Conservation (phyloP, 1,140 invertebrate genomes). For the Polypedilum vanderplanki region DNA sequence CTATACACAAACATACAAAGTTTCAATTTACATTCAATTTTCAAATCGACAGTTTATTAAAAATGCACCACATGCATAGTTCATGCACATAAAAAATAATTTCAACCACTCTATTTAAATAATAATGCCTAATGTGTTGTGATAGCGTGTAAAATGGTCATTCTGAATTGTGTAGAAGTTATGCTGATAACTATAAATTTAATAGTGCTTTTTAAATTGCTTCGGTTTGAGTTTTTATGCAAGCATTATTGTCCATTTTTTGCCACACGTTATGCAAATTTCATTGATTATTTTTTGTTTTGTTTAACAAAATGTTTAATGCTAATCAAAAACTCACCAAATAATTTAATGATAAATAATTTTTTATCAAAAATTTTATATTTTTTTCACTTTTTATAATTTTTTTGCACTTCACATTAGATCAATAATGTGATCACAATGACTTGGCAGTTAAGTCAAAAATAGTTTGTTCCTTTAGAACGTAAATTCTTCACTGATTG, state of each 20-base stretch:
- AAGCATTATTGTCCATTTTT: neutral
- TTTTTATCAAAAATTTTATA: neutral
- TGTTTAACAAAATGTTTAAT: neutral
- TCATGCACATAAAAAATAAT: too few species aligned
- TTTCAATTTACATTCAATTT: too few species aligned
- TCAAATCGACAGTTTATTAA: neutral
- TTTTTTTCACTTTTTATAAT: neutral
- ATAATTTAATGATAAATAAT: neutral
- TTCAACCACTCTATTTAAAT: neutral
- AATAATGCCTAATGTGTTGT: neutral
- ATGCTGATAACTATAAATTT: neutral
- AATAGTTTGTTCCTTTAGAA: neutral
- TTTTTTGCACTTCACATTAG: neutral
- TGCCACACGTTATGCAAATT: neutral
- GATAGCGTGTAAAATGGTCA: neutral
- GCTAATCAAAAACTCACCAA: neutral
- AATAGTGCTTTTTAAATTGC: neutral
- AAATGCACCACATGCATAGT: neutral
- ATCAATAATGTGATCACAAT: neutral
- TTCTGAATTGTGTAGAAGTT: slow-evolving; percentile 7
- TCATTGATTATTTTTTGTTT: neutral
- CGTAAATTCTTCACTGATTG: neutral
- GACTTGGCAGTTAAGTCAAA: neutral
- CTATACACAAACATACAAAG: too few species aligned
- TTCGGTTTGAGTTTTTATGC: neutral